Evolutionary conservation across 2,888 invertebrate genomes (phyloP).

Genomic region (Hesperia comma): DNA sequence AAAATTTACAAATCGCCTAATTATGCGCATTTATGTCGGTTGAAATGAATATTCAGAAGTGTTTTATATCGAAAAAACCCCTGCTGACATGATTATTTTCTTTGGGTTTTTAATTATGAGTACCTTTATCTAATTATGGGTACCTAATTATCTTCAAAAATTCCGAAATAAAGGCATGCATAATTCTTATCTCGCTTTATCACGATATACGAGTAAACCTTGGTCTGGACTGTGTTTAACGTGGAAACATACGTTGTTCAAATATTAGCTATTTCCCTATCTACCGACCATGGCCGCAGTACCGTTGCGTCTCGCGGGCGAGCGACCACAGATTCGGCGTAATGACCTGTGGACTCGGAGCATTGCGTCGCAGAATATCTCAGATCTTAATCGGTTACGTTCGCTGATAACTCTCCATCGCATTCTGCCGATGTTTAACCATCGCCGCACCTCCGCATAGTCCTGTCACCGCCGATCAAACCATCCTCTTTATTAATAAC

Average conservation of each 20-base stretch:
- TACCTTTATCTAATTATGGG: too few relatives aligned
- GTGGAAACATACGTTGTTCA: background rate
- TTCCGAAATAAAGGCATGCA: too few relatives aligned
- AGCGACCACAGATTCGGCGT: constrained; percentile 52
- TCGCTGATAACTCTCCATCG: constrained; percentile 50
- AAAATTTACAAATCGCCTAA: too few relatives aligned
- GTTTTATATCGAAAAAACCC: too few relatives aligned
- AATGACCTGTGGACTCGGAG: constrained; percentile 52
- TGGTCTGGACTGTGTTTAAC: background rate
- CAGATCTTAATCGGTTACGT: constrained; percentile 54
- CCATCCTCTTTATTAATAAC: constrained; percentile 32
- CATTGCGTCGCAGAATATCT: constrained; percentile 54
- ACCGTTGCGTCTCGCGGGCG: constrained; percentile 58
- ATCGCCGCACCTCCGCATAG: constrained; percentile 17
- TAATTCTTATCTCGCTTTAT: background rate
- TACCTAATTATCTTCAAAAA: too few relatives aligned
- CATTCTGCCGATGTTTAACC: constrained; percentile 44
- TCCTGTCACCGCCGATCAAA: constrained; percentile 41
- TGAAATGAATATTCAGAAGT: too few relatives aligned
- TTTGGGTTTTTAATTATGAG: too few relatives aligned
- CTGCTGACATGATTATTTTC: too few relatives aligned
- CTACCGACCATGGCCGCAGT: constrained; percentile 41
- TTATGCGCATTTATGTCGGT: too few relatives aligned
- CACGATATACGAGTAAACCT: background rate
- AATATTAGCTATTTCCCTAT: constrained; percentile 12